Evolutionary conservation across 2,888 invertebrate genomes (phyloP).

Genomic region (Trachelus iudaicus): DNA sequence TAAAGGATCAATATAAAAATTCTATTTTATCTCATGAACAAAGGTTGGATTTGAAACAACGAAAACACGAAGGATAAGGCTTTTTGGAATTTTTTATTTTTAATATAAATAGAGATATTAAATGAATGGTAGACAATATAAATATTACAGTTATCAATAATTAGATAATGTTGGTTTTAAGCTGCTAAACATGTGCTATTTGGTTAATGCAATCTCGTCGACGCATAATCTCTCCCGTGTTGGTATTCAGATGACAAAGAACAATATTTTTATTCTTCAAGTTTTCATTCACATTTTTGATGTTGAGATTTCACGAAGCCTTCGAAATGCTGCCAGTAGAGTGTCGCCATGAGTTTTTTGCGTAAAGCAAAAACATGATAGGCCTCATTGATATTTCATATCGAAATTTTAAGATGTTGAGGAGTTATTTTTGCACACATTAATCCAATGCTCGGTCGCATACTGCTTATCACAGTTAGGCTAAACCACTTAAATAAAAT

Average conservation of each 20-base stretch:
- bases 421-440: not conserved
- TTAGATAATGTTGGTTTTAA: slow-evolving; percentile 26
- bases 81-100: slow-evolving; percentile 24
- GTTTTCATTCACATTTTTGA: not conserved
- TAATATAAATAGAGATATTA: slow-evolving; percentile 29
- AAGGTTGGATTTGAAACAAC: not conserved
- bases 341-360: not conserved
- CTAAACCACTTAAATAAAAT: not conserved
- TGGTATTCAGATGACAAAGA: not conserved
- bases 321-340: not conserved
- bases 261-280: not conserved
- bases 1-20: not conserved
- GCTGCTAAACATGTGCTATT: slow-evolving; percentile 12
- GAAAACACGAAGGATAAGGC: not conserved
- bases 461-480: slow-evolving; percentile 1
- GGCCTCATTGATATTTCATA: not conserved
- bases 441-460: not conserved
- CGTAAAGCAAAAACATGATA: not conserved
- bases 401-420: not conserved
- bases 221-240: not conserved
- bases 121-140: slow-evolving; percentile 28
- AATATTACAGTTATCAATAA: slow-evolving; percentile 24
- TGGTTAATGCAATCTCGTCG: slow-evolving; percentile 10
- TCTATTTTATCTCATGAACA: not conserved
- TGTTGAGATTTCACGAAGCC: not conserved